Conservation (phyloP, 2,113 vertebrate genomes). For the Epinephelus fuscoguttatus region DNA sequence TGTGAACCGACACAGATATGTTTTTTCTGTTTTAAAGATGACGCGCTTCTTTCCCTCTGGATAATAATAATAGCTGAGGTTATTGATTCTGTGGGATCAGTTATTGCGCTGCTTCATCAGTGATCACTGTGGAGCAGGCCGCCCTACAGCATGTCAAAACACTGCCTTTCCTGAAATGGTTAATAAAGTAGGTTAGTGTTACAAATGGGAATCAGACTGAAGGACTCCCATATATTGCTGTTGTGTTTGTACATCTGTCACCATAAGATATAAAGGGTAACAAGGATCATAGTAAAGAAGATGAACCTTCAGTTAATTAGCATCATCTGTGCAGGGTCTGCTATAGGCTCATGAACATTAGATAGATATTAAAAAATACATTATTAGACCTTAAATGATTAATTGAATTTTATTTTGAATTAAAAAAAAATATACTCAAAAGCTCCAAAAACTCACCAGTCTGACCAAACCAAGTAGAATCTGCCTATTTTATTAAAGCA, state of each 20-base stretch:
- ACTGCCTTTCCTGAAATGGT: no score
- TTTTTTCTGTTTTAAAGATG: not conserved
- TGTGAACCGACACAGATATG: not conserved
- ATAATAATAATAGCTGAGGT: not conserved
- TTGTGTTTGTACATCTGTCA: not conserved
- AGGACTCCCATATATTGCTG: not conserved
- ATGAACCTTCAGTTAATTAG: conserved; percentile 24
- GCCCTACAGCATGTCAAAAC: not conserved
- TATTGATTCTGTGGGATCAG: not conserved
- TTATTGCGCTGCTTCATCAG: not conserved
- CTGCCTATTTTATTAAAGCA: not conserved
- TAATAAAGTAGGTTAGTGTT: not conserved
- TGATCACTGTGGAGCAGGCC: not conserved
- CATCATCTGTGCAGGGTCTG: conserved; percentile 23
- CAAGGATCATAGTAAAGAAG: not conserved
- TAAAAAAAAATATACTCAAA: not conserved
- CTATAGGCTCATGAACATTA: not conserved
- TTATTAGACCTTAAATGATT: not conserved
- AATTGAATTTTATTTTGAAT: not conserved
- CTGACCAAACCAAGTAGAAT: not conserved
- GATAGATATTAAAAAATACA: not conserved
- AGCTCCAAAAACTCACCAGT: not conserved
- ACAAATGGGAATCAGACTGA: not conserved
- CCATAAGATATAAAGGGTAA: not conserved
- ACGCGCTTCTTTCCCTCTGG: not conserved